Conservation (phyloP, 2,797 vertebrate genomes). For the Loriculus beryllinus region DNA sequence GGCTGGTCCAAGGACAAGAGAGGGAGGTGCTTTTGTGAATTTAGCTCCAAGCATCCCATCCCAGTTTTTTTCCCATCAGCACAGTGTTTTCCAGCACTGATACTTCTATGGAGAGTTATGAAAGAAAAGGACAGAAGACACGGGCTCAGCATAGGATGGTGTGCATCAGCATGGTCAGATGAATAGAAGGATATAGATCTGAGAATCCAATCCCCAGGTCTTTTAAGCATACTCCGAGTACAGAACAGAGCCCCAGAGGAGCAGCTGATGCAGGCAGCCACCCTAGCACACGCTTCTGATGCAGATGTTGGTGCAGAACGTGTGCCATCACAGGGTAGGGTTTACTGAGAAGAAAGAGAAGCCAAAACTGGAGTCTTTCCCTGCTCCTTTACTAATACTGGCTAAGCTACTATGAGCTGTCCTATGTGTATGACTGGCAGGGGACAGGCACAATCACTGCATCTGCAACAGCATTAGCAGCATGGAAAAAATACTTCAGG, state of each 20-base stretch:
- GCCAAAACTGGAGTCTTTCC: background rate
- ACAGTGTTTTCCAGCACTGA: accelerated
- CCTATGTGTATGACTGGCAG: accelerated
- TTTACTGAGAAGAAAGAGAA: background rate
- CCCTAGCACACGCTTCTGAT: accelerated
- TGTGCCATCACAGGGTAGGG: accelerated
- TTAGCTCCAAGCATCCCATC: background rate
- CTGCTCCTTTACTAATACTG: background rate
- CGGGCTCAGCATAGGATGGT: background rate
- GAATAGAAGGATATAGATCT: background rate
- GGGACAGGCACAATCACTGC: background rate
- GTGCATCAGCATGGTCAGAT: background rate
- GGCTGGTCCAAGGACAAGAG: background rate
- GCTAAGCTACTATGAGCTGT: background rate
- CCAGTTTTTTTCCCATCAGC: background rate
- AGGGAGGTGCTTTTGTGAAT: background rate
- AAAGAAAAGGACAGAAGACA: background rate
- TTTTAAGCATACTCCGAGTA: background rate
- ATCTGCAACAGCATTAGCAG: background rate
- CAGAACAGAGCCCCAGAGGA: background rate
- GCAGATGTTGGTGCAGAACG: background rate
- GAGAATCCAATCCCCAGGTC: background rate
- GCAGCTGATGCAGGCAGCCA: background rate
- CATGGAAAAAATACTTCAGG: accelerated
- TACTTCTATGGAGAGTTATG: background rate